These are phyloP conservation scores for Vespertilio murinus DNA, from an alignment of 2,797 vertebrate species.

Conservation along the genomic window DNA sequence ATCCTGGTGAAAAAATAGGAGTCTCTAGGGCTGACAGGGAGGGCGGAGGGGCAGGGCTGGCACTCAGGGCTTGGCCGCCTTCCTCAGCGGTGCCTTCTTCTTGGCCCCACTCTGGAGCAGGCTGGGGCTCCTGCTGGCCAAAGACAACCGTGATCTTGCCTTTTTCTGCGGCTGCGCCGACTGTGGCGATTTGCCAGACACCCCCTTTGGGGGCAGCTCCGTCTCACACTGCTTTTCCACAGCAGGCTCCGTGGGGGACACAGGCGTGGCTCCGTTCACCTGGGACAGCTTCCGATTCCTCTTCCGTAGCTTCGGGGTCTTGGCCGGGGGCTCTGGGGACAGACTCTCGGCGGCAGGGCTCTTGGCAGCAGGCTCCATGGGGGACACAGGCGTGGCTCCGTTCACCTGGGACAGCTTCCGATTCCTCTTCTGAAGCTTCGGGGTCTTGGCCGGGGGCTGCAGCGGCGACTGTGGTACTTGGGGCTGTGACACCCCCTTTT, in stretches of 20 bases:
- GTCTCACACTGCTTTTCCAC: background rate
- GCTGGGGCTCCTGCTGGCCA: slow-evolving; percentile 47
- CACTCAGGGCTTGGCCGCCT: background rate
- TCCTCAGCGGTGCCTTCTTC: slow-evolving; percentile 72
- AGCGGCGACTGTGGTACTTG: too few species aligned
- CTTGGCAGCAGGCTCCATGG: background rate
- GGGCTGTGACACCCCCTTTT: slow-evolving; percentile 18
- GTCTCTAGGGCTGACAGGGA: background rate
- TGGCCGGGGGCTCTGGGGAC: slow-evolving; percentile 41
- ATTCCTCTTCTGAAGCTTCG: slow-evolving; percentile 17
- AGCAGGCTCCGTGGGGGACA: background rate
- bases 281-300: slow-evolving; percentile 11
- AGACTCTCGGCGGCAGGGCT: too few species aligned
- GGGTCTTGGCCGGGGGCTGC: slow-evolving; percentile 55
- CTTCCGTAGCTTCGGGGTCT: slow-evolving; percentile 36
- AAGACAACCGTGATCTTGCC: slow-evolving; percentile 78
- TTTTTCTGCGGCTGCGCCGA: slow-evolving; percentile 85
- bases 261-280: background rate
- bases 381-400: background rate
- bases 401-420: slow-evolving; percentile 38
- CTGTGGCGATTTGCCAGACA: background rate
- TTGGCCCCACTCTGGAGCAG: slow-evolving; percentile 79
- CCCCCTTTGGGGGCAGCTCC: background rate
- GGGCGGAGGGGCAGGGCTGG: background rate
- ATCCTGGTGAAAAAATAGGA: slow-evolving; percentile 33